Base-by-base conservation (phyloP, 1,140 invertebrate genomes). In the Dreissena polymorpha region DNA sequence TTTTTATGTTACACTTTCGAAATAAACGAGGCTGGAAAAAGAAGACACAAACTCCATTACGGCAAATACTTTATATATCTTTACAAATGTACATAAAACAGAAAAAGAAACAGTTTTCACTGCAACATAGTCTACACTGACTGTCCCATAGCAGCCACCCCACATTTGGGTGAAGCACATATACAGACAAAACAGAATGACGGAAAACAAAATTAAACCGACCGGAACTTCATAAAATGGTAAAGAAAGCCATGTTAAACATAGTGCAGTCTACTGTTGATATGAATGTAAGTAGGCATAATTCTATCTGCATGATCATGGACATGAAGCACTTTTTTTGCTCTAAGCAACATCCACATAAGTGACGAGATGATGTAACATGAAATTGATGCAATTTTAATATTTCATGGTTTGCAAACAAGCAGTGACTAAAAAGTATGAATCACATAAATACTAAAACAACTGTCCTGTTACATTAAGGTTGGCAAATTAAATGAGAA, bases 41-140 rank as follows among this genome's bases (percentile, higher is more conserved):
- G 39, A 39, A 39, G 3, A 39, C 39, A 39, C 39, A 39, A 2
- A 5, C 39, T 39, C 39, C 2, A 39, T 39, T 78, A 78, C 76
- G 76, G 76, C 76, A 78, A 78, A 78, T 78, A 78, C 76, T 78
- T 78, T 78, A 78, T 78, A 78, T 78, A 78, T 78, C 76, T 78
- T 78, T 78, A 78, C 76, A 78, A 78, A 78, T 69, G 68, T 64
- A 69, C 68, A 64, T 69, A 69, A 78, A 78, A 78, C 76, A 78
- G 76, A 78, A 77, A 39, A 39, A 39, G 39, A 39, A 68, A 67
- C 63, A 78, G 76, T 78, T 78, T 68, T 78, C 76, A 78, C 76
- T 65, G 76, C 76, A 78, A 78, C 76, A 67, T 68, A 78, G 76
- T 78, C 65, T 69, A 78, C 76, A 78, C 68, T 78, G 68, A 64